phyloP scores from a whole-genome alignment of 2,113 vertebrate genomes.

The Ornithorhynchus anatinus region DNA sequence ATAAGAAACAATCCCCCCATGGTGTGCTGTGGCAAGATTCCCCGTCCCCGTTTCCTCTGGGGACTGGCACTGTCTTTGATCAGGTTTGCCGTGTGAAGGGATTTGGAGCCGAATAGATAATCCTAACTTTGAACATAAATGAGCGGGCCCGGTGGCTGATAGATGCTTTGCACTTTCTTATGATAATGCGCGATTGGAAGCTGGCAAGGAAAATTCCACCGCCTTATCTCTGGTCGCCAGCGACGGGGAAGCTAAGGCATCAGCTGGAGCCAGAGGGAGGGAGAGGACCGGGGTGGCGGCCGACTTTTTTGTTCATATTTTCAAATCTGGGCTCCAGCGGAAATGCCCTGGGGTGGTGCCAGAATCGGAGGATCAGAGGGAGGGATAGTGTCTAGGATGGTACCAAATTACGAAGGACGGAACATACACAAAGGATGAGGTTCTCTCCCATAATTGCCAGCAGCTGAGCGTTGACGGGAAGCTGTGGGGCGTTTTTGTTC shows the following conservation, averaged over 20 bases:
- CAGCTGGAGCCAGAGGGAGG: constrained; percentile 28
- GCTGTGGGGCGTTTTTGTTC: background rate
- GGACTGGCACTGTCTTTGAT: constrained; percentile 79
- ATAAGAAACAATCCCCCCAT: constrained; percentile 64
- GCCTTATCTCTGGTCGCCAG: constrained; percentile 91
- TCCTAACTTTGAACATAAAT: constrained; percentile 97
- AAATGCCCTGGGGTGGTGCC: background rate
- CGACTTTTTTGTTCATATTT: constrained; percentile 10
- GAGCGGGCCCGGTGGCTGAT: constrained; percentile 76
- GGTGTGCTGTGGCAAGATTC: constrained; percentile 62
- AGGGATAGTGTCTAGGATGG: background rate
- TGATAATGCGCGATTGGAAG: constrained; percentile 86
- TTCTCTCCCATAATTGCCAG: fast-evolving
- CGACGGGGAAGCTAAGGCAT: constrained; percentile 26
- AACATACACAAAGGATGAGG: fast-evolving
- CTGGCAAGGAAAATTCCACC: constrained; percentile 81
- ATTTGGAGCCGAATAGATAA: constrained; percentile 92
- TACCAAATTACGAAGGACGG: fast-evolving
- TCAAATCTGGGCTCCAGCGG: background rate
- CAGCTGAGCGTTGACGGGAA: fast-evolving
- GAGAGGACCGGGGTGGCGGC: background rate
- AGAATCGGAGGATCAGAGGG: background rate
- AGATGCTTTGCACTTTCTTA: constrained; percentile 87
- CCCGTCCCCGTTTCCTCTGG: constrained; percentile 80
- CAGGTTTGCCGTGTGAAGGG: constrained; percentile 90